Evolutionary conservation across 1,140 invertebrate genomes (phyloP), one percentile per base, ranked within the genome.

Genomic region (Stratiolaelaps scimitus): DNA sequence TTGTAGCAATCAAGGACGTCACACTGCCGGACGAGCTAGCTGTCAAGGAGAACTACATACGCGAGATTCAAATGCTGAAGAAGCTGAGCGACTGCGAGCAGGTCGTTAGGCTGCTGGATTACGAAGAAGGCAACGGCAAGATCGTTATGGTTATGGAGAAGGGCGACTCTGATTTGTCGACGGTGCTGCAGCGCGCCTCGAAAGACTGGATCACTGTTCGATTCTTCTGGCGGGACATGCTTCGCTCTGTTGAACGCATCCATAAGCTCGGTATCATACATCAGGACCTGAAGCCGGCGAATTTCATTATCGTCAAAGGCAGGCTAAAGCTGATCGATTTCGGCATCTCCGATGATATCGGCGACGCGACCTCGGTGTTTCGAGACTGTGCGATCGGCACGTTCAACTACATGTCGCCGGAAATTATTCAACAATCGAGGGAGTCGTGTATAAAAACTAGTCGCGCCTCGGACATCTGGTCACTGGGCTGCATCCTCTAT

Each of bases 241-340:
- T 98, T 29, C 80, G 82, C 64, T 89, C 89, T 69, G 93, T 97
- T 0, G 80, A 86, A 72, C 84, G 89, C 70, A 92, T 97, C 71
- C 94, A 98, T 72, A 80, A 85, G 70, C 82, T 87, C 77, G 89
- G 89, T 87, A 87, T 97, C 15, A 89, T 97, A 67, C 93, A 97
- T 78, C 89, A 89, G 0, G 93, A 98, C 77, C 77, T 98, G 66
- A 98, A 98, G 76, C 94, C 94, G 13, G 90, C 90, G 1, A 98
- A 98, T 77, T 98, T 98, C 77, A 79, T 98, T 13, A 77, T 93
- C 70, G 88, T 92, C 26, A 81, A 82, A 67, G 89, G 88, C 2
- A 80, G 84, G 56, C 75, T 98, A 4, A 98, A 97, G 78, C 77
- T 98, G 26, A 98, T 98, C 68, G 94, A 98, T 78, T 98, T 98